Evolutionary conservation across 2,888 invertebrate genomes (phyloP).

Genomic region (Pemphredon lugubris): DNA sequence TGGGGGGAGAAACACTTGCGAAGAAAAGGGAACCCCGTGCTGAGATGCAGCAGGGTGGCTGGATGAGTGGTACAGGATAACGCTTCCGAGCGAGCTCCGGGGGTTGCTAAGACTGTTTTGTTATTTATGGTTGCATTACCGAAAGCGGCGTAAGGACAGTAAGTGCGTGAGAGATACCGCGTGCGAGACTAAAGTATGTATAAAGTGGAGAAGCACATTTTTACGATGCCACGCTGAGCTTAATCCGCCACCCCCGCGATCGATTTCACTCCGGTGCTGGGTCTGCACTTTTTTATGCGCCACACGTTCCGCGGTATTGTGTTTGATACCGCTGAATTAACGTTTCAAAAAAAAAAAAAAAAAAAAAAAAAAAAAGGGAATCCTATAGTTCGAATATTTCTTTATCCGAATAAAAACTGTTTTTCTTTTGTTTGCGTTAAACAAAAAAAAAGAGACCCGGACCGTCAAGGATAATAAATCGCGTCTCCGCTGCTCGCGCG

Average conservation of each 20-base stretch:
- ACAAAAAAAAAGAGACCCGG: too few species aligned
- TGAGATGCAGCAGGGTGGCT: constrained; percentile 30
- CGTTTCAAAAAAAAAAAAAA: too few species aligned
- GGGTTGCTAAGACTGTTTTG: constrained; percentile 56
- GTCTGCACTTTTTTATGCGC: not conserved
- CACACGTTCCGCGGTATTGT: not conserved
- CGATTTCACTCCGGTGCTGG: constrained; percentile 50
- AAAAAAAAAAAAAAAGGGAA: too few species aligned
- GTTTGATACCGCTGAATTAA: not conserved
- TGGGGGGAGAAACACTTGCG: constrained; percentile 37
- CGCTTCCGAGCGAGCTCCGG: constrained; percentile 30
- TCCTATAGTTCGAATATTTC: too few species aligned
- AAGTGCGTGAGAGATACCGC: constrained; percentile 67
- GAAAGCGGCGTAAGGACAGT: constrained; percentile 62
- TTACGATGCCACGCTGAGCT: constrained; percentile 61
- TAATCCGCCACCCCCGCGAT: constrained; percentile 57
- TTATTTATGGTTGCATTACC: constrained; percentile 72
- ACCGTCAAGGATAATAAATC: too few species aligned
- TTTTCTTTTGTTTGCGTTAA: not conserved
- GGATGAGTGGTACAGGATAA: constrained; percentile 27
- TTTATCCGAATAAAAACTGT: too few species aligned
- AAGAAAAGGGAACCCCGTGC: constrained; percentile 38
- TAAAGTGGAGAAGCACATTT: constrained; percentile 64
- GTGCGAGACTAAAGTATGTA: constrained; percentile 65
- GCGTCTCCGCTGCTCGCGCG: too few species aligned